Evolutionary conservation across 2,888 invertebrate genomes (phyloP).

Genomic region (Agrypnus murinus): DNA sequence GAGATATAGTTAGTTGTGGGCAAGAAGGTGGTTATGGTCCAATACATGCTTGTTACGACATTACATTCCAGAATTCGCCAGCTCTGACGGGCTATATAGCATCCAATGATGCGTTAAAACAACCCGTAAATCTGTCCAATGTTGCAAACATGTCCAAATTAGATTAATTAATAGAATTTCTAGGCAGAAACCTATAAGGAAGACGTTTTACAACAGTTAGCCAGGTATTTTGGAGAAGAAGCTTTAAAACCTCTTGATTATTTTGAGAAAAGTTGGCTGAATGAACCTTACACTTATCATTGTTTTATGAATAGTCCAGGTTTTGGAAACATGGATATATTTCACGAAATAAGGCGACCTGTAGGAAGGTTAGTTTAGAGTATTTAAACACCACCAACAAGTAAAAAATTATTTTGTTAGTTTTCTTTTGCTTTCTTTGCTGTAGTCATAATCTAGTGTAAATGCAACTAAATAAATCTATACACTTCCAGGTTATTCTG

Average conservation of each 20-base stretch:
- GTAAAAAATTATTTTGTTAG: too few relatives aligned
- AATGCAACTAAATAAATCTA: too few relatives aligned
- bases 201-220: slow-evolving; percentile 58
- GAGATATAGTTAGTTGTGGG: slow-evolving; percentile 57
- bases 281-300: slow-evolving; percentile 43
- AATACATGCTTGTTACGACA: slow-evolving; percentile 57
- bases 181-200: slow-evolving; percentile 43
- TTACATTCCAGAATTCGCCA: slow-evolving; percentile 50
- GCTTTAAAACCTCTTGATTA: slow-evolving; percentile 60
- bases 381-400: too few relatives aligned
- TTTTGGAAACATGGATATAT: slow-evolving; percentile 49
- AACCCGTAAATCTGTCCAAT: slow-evolving; percentile 10
- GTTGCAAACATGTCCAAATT: background rate
- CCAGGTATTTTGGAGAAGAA: slow-evolving; percentile 59
- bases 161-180: background rate
- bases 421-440: too few relatives aligned
- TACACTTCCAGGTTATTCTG: slow-evolving; percentile 62
- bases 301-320: slow-evolving; percentile 46
- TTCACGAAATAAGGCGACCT: slow-evolving; percentile 50
- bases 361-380: slow-evolving; percentile 54
- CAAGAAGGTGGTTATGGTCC: slow-evolving; percentile 51
- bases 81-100: slow-evolving; percentile 58
- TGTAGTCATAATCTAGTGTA: too few relatives aligned
- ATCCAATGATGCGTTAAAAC: slow-evolving; percentile 31
- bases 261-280: slow-evolving; percentile 56